phyloP scores from a whole-genome alignment of 2,797 vertebrate species.

The Sorex maritimensis region DNA sequence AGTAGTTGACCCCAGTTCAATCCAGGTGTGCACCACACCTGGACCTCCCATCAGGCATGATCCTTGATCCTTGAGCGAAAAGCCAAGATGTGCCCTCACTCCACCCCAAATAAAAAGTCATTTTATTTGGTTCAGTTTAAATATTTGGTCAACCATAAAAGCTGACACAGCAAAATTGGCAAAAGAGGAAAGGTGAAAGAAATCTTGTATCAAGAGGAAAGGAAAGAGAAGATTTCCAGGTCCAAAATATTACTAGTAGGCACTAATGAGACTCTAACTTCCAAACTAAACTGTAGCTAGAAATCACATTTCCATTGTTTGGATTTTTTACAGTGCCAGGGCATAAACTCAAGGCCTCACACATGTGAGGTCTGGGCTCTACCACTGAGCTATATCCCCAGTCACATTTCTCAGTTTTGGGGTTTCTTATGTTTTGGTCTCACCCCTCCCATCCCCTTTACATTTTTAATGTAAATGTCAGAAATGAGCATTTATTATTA shows the following conservation, averaged over 20 bases:
- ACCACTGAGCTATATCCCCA: too few species aligned
- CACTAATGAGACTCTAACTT: constrained; percentile 20
- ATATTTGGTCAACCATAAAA: constrained; percentile 27
- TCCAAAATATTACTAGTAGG: background rate
- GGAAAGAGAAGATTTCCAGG: constrained; percentile 16
- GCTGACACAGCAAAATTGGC: background rate
- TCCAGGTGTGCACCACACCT: too few species aligned
- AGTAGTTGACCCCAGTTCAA: too few species aligned
- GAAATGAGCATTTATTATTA: background rate
- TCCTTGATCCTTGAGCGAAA: too few species aligned
- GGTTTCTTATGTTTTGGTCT: too few species aligned
- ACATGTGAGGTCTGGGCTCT: too few species aligned
- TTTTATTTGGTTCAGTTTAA: constrained; percentile 21
- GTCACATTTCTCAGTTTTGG: too few species aligned
- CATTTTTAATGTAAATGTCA: background rate
- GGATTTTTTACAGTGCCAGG: too few species aligned
- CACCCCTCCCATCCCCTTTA: too few species aligned
- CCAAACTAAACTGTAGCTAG: constrained; percentile 20
- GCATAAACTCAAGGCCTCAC: too few species aligned
- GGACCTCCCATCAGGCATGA: too few species aligned
- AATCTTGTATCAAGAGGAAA: constrained; percentile 42
- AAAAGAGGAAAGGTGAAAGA: background rate
- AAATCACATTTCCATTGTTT: background rate
- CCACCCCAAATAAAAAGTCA: background rate
- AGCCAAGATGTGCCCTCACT: too few species aligned